Evolutionary conservation across 2,113 vertebrate species (phyloP).

Genomic region (Gobius niger): DNA sequence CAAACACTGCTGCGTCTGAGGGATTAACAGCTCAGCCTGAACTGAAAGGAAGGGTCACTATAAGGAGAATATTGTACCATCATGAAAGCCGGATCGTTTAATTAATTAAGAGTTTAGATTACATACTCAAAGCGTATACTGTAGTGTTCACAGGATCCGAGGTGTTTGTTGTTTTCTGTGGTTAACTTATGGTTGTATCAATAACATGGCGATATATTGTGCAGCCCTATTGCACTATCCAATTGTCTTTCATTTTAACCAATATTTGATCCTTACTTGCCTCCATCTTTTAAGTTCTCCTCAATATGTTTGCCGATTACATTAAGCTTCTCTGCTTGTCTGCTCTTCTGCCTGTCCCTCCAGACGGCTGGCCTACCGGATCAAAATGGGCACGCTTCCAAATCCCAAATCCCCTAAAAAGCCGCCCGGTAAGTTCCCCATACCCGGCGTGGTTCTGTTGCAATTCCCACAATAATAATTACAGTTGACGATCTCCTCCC

Average conservation of each 20-base stretch:
- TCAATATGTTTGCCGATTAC: slow-evolving; percentile 14
- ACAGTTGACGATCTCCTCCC: slow-evolving; percentile 1
- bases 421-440: slow-evolving; percentile 84
- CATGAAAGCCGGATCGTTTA: neutral
- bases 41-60: slow-evolving; percentile 8
- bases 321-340: slow-evolving; percentile 19
- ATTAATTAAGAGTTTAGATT: neutral
- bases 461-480: slow-evolving; percentile 9
- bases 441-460: slow-evolving; percentile 22
- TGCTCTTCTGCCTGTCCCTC: slow-evolving; percentile 32
- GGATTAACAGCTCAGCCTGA: slow-evolving; percentile 43
- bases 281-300: slow-evolving; percentile 1
- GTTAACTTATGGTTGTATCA: too few relatives aligned
- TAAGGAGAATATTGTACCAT: neutral
- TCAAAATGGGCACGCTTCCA: slow-evolving; percentile 83
- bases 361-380: slow-evolving; percentile 89
- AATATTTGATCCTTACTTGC: neutral
- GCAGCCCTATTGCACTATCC: too few relatives aligned
- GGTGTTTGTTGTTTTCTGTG: too few relatives aligned
- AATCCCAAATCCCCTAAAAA: slow-evolving; percentile 84
- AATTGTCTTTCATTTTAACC: too few relatives aligned
- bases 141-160: too few relatives aligned
- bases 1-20: slow-evolving; percentile 43
- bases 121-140: too few relatives aligned
- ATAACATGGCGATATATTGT: too few relatives aligned